Base-by-base conservation (phyloP, 2,888 invertebrate genomes). In the Oligia strigilis region DNA sequence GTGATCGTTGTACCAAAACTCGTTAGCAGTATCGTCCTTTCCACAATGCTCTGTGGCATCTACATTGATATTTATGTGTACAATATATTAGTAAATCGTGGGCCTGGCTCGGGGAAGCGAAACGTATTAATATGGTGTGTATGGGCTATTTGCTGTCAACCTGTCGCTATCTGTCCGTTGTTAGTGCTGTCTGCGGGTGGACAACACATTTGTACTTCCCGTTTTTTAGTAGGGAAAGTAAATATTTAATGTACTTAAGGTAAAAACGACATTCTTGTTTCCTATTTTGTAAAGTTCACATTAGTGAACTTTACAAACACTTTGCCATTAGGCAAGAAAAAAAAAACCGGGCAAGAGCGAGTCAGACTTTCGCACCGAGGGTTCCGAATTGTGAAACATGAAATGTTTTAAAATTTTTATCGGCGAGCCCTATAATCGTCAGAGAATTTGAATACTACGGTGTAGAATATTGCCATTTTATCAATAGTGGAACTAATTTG, bases 61-160 rank as follows among this genome's bases (percentile, higher is more conserved):
- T 64, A n/a, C 58, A 64, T 55, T 36, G 65, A 36, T 77, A 81
- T 85, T 81, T 81, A 85, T 77, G 77, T 72, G 85, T 29, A 66
- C 60, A 72, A 73, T 86, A 78, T 66, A 75, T 82, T 70, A 72
- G 66, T 71, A 58, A 64, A 64, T 70, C 58, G 75, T 72, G 49
- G 49, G 52, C 14, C 13, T 23, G 70, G 75, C 46, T 82, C 29
- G 71, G 69, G 78, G 69, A 66, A 75, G 75, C 43, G 66, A 17
- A 82, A 78, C 78, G 69, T 65, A 82, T 84, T 84, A 86, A 86
- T 82, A 82, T 70, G 58, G 86, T 64, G 64, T 65, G 23, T 73
- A 55, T 64, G 46, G 69, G 73, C 71, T 75, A 86, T 86, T 80
- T 49, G 29, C 78, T 75, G 70, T 62, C 71, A 36, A 67, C 73